Base-by-base conservation (phyloP, 2,797 vertebrate species). In the Semaprochilodus insignis region DNA sequence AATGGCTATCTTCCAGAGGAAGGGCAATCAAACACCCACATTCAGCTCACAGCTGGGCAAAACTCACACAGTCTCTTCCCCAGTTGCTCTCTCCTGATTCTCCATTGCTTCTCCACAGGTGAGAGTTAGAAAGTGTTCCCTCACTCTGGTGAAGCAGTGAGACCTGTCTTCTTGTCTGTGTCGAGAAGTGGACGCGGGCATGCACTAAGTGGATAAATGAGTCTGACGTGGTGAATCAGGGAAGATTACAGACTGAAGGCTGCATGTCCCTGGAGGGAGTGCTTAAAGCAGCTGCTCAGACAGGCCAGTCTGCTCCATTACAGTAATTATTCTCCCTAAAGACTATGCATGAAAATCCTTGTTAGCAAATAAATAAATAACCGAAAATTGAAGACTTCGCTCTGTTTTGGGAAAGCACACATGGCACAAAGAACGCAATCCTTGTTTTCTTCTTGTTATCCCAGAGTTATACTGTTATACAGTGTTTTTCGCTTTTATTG, bases 151-250 rank as follows among this genome's bases (percentile, higher is more conserved):
- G 66, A 82, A 89, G 89, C 84, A 82, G 62, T 48, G 59, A 85
- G 27, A 75, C 17, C 72, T 36, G 63, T 73, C 70, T 55, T 59
- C 23, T 48, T 71, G 27, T 48, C 66, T 70, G 36, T n/a, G 19
- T 11, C 60, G 88, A 44, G 85, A 91, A 93, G 91, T 91, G 90
- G 92, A 90, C 40, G n/a, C 21, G 36, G 85, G 90, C 77, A 78
- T 81, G 81, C 21, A 48, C 78, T 90, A 91, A 93, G 91, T 91
- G 90, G 92, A 90, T 91, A 92, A 92, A 92, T 89, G 89, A 91
- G 88, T 87, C 85, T 91, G 90, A 93, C 85, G 77, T 91, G 90
- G 90, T 89, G 88, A 94, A 92, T 92, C 92, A 89, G 90, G 89
- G 85, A 91, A 92, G 86, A 92, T 91, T 91, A 89, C 89, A 82